Percentiles rank a stretch among this genome's conserved stretches.
phyloP scores from a whole-genome alignment of 2,888 invertebrate genomes.

The Panzeria rudis region DNA sequence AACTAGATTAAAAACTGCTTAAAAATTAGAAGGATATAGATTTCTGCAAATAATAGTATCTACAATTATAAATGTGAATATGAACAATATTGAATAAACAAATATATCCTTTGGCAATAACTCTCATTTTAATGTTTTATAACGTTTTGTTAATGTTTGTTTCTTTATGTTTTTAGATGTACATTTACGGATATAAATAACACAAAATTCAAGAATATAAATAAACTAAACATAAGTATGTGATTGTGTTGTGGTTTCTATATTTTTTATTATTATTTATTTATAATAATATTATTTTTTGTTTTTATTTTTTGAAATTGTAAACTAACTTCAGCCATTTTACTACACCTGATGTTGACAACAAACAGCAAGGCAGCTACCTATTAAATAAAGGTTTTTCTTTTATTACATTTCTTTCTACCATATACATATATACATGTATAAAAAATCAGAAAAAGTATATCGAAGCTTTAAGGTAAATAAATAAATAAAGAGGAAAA shows the following conservation, averaged over 20 bases:
- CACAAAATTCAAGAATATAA: slow-evolving; percentile 25
- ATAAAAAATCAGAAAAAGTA: slow-evolving; percentile 34
- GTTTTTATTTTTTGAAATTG: slow-evolving; percentile 4
- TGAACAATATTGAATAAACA: slow-evolving; percentile 55
- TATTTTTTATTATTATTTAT: background rate
- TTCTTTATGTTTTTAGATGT: background rate
- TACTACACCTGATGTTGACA: slow-evolving; percentile 51
- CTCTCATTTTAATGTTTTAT: slow-evolving; percentile 44
- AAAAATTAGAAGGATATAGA: background rate
- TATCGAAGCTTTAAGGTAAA: slow-evolving; percentile 46
- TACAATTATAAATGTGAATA: background rate
- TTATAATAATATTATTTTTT: background rate
- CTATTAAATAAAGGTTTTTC: slow-evolving; percentile 24
- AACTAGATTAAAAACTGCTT: no score
- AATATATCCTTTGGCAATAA: slow-evolving; percentile 64
- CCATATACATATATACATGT: background rate
- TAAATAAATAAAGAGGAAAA: slow-evolving; percentile 50
- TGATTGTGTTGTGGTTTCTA: slow-evolving; percentile 40
- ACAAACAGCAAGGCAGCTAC: background rate
- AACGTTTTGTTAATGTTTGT: slow-evolving; percentile 1
- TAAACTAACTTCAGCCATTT: slow-evolving; percentile 36
- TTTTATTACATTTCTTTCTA: background rate
- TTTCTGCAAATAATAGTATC: background rate
- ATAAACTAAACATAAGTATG: no score
- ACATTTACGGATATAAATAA: slow-evolving; percentile 34